phyloP scores from a whole-genome alignment of 2,797 vertebrate genomes.

The Cichlasoma orientale region DNA sequence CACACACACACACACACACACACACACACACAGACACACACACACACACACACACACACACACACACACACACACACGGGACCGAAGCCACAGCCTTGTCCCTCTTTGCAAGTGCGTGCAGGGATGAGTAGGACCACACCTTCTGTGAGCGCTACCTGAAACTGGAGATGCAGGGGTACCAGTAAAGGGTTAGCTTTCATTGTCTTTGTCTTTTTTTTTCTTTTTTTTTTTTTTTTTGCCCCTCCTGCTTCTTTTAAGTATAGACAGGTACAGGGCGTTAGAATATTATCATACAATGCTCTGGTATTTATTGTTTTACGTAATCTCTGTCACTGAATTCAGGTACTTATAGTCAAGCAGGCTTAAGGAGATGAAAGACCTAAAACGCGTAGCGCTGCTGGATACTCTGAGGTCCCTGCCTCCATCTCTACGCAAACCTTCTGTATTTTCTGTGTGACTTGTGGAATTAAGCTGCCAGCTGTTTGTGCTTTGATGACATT shows the following conservation, averaged over 20 bases:
- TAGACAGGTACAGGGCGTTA: conserved; percentile 71
- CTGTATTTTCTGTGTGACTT: conserved; percentile 62
- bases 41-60: not conserved
- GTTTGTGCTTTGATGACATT: conserved; percentile 50
- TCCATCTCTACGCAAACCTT: conserved; percentile 44
- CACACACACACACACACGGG: not conserved
- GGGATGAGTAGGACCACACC: conserved; percentile 75
- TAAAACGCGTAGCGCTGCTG: conserved; percentile 54
- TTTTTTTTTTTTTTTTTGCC: conserved; percentile 36
- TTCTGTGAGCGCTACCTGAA: conserved; percentile 76
- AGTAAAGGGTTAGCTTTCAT: conserved; percentile 79
- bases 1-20: too few relatives aligned
- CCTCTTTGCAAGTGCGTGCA: conserved; percentile 54
- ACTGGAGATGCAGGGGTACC: conserved; percentile 80
- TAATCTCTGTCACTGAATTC: conserved; percentile 63
- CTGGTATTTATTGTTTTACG: conserved; percentile 72
- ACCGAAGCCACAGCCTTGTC: conserved; percentile 47
- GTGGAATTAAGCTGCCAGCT: conserved; percentile 65
- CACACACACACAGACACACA: not conserved
- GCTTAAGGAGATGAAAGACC: conserved; percentile 79
- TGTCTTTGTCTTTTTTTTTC: conserved; percentile 58
- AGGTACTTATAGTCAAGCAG: conserved; percentile 76
- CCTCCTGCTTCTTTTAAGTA: conserved; percentile 72
- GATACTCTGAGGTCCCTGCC: conserved; percentile 52
- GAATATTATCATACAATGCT: conserved; percentile 76